These are phyloP conservation scores for Amphimallon solstitiale DNA, from an alignment of 2,888 invertebrate genomes.

Conservation along the genomic window DNA sequence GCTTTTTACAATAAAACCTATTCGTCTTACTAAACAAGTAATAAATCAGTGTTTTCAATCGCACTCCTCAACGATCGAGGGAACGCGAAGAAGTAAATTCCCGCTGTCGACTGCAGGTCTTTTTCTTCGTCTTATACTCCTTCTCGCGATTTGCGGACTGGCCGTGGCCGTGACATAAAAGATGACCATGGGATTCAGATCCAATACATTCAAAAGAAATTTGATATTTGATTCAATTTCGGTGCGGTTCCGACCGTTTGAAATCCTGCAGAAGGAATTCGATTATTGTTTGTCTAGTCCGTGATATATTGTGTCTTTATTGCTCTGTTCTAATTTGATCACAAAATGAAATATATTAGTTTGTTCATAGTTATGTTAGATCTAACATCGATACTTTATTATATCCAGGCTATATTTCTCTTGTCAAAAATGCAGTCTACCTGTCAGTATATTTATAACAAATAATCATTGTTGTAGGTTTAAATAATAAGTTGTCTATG, in stretches of 20 bases:
- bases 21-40: constrained; percentile 43
- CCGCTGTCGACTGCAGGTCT: constrained; percentile 35
- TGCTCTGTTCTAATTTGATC: constrained; percentile 6
- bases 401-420: no score
- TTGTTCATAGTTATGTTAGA: no score
- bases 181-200: constrained; percentile 12
- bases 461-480: no score
- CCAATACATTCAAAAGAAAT: constrained; percentile 26
- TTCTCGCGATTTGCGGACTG: constrained; percentile 26
- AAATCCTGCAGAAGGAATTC: not conserved
- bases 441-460: no score
- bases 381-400: no score
- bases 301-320: constrained; percentile 16
- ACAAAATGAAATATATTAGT: not conserved
- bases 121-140: constrained; percentile 16
- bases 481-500: no score
- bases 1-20: constrained; percentile 40
- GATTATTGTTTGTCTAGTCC: constrained; percentile 12
- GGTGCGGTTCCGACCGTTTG: constrained; percentile 3
- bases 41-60: constrained; percentile 48
- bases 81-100: constrained; percentile 44
- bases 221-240: constrained; percentile 33
- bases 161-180: constrained; percentile 30
- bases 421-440: no score
- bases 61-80: constrained; percentile 32